These are phyloP conservation scores for Mythimna impura DNA, from an alignment of 2,888 invertebrate genomes.

Conservation along the genomic window DNA sequence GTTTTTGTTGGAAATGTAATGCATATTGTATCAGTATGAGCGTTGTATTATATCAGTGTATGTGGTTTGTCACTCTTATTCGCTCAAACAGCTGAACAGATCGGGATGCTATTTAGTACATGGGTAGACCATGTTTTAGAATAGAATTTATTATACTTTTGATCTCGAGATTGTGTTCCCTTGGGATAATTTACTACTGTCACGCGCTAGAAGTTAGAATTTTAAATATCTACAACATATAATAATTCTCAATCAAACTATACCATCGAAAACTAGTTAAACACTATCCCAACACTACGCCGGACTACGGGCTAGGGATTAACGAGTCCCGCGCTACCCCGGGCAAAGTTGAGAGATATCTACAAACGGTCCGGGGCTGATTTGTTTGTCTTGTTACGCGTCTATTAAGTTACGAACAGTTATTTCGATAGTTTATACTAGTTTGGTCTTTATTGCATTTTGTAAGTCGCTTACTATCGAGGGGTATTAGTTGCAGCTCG, in stretches of 20 bases:
- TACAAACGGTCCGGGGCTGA: slow-evolving; percentile 66
- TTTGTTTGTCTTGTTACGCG: slow-evolving; percentile 69
- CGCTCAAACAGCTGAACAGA: too few relatives aligned
- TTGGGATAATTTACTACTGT: too few relatives aligned
- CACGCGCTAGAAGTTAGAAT: too few relatives aligned
- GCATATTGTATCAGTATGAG: not conserved
- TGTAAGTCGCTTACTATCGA: slow-evolving; percentile 11
- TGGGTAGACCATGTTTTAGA: not conserved
- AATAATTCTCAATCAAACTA: not conserved
- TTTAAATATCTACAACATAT: not conserved
- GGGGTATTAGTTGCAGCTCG: slow-evolving; percentile 9
- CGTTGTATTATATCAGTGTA: too few relatives aligned
- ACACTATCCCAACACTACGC: slow-evolving; percentile 57
- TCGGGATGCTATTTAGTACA: too few relatives aligned
- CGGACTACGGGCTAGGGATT: slow-evolving; percentile 64
- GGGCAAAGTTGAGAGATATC: slow-evolving; percentile 69
- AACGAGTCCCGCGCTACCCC: slow-evolving; percentile 67
- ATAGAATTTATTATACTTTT: not conserved
- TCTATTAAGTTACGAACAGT: slow-evolving; percentile 68
- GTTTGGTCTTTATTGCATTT: slow-evolving; percentile 42
- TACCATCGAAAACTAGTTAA: slow-evolving; percentile 23
- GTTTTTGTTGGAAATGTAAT: not conserved
- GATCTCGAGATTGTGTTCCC: not conserved
- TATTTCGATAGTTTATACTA: slow-evolving; percentile 63
- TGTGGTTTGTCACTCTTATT: too few relatives aligned